These are phyloP conservation scores for Liasis olivaceus DNA, from an alignment of 2,797 vertebrate species.

Conservation along the genomic window DNA sequence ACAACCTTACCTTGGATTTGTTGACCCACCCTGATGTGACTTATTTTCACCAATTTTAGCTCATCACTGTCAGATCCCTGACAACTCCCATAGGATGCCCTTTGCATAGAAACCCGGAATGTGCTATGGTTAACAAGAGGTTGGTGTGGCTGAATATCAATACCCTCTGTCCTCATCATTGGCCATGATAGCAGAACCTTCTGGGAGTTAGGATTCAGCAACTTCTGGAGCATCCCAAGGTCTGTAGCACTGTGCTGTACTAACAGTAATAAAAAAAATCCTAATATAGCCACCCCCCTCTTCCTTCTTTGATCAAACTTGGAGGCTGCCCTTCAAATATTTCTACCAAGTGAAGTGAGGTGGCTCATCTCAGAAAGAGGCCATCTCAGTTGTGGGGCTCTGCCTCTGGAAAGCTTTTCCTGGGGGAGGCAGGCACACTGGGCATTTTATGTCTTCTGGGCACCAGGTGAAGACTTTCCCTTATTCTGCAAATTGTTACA, in stretches of 20 bases:
- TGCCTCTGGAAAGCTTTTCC: not conserved
- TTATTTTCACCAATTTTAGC: not conserved
- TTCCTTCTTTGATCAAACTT: not conserved
- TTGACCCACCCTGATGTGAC: not conserved
- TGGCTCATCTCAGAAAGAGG: not conserved
- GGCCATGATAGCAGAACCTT: not conserved
- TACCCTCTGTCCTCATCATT: not conserved
- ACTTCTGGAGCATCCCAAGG: not conserved
- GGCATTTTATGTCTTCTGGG: too few relatives aligned
- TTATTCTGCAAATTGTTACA: not conserved
- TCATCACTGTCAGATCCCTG: not conserved
- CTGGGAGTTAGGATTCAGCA: not conserved
- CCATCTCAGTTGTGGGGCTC: not conserved
- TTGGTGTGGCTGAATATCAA: not conserved
- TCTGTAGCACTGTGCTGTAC: not conserved
- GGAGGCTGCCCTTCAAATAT: not conserved
- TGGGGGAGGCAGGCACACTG: not conserved
- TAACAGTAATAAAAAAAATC: not conserved
- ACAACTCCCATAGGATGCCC: not conserved
- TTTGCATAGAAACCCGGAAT: not conserved
- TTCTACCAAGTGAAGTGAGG: not conserved
- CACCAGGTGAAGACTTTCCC: too few relatives aligned
- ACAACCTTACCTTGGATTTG: not conserved
- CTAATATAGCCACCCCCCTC: not conserved
- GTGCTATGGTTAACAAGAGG: not conserved